Evolutionary conservation across 2,113 vertebrate species (phyloP).

Genomic region (Takifugu flavidus): DNA sequence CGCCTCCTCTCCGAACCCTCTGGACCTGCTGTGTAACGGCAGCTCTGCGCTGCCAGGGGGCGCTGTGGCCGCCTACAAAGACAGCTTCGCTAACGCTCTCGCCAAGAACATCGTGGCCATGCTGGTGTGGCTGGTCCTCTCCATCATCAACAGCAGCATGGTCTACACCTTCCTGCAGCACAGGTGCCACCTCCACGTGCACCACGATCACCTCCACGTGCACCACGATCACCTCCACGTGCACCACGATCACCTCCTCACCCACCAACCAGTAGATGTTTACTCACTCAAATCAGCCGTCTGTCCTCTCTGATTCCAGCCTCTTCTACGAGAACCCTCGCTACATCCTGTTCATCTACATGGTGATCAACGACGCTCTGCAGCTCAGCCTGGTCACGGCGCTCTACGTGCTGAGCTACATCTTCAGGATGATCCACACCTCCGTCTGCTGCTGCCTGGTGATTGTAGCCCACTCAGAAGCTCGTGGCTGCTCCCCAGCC

Average conservation of each 20-base stretch:
- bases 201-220: too few species aligned
- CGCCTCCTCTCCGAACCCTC: constrained; percentile 24
- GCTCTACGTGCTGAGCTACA: constrained; percentile 76
- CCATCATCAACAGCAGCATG: constrained; percentile 74
- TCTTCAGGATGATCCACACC: constrained; percentile 70
- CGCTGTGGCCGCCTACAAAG: constrained; percentile 25
- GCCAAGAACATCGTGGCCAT: constrained; percentile 75
- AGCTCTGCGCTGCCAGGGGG: constrained; percentile 16
- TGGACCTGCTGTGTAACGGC: constrained; percentile 31
- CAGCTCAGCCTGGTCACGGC: constrained; percentile 73
- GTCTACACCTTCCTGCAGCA: constrained; percentile 72
- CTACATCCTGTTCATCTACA: constrained; percentile 79
- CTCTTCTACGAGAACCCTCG: constrained; percentile 77
- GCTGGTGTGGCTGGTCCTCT: constrained; percentile 75
- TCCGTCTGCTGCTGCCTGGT: constrained; percentile 72
- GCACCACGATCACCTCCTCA: too few species aligned
- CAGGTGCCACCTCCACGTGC: constrained; percentile 34
- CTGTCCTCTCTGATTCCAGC: constrained; percentile 18
- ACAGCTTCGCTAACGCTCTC: constrained; percentile 68
- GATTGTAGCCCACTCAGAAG: not conserved
- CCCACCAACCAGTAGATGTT: too few species aligned
- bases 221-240: too few species aligned
- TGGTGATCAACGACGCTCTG: constrained; percentile 78
- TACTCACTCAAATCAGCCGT: not conserved
- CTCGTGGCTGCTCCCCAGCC: too few species aligned